These are phyloP conservation scores for Nyctibius grandis DNA, from an alignment of 2,797 vertebrate species.

Conservation along the genomic window DNA sequence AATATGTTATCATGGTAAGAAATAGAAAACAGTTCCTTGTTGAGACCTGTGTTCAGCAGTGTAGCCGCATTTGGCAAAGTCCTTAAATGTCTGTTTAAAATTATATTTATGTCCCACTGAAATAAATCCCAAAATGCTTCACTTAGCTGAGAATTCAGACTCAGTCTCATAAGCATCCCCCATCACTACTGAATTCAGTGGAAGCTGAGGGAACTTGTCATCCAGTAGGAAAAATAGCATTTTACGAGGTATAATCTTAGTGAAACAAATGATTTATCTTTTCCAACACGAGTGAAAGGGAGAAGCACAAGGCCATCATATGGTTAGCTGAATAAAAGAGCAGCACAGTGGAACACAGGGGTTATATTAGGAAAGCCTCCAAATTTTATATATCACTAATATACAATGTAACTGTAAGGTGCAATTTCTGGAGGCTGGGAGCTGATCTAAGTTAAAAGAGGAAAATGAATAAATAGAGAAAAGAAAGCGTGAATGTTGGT, in stretches of 20 bases:
- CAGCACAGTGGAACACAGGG: neutral
- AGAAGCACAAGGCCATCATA: neutral
- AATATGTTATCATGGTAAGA: neutral
- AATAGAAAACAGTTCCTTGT: conserved; percentile 11
- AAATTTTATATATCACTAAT: neutral
- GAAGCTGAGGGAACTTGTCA: neutral
- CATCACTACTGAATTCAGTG: neutral
- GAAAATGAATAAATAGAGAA: neutral
- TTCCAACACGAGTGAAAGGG: neutral
- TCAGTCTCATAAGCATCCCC: neutral
- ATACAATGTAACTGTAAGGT: neutral
- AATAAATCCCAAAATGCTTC: neutral
- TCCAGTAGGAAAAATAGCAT: neutral
- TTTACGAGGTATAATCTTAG: neutral
- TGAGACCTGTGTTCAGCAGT: neutral
- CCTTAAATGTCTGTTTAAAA: conserved; percentile 1
- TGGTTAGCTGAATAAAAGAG: neutral
- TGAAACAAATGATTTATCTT: neutral
- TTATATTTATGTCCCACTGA: neutral
- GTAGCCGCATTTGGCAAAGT: neutral
- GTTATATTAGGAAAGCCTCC: neutral
- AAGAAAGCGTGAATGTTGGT: neutral
- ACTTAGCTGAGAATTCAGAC: neutral
- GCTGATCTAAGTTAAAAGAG: neutral
- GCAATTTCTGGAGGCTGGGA: neutral